Evolutionary conservation across 2,113 vertebrate genomes (phyloP).

Genomic region (Zosterops borbonicus): DNA sequence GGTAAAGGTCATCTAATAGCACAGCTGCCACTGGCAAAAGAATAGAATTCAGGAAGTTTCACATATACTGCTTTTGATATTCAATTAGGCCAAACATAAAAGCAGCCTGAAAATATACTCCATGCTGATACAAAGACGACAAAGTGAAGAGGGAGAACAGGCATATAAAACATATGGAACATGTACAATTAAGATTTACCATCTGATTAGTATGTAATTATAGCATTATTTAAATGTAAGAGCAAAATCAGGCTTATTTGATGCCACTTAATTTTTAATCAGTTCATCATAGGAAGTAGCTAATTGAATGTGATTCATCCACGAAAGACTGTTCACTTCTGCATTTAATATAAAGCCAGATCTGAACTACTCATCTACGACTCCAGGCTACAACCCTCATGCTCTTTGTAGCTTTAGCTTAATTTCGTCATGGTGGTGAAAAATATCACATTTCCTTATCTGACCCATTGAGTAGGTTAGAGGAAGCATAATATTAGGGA

Average conservation of each 20-base stretch:
- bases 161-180: slow-evolving; percentile 44
- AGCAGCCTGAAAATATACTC: slow-evolving; percentile 41
- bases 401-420: slow-evolving; percentile 14
- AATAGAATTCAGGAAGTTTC: slow-evolving; percentile 50
- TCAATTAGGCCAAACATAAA: slow-evolving; percentile 48
- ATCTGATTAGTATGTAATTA: slow-evolving; percentile 67
- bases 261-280: slow-evolving; percentile 62
- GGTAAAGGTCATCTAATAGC: slow-evolving; percentile 55
- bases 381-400: neutral
- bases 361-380: slow-evolving; percentile 17
- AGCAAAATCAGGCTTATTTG: slow-evolving; percentile 39
- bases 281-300: slow-evolving; percentile 50
- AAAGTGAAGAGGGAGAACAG: slow-evolving; percentile 25
- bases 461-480: slow-evolving; percentile 63
- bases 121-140: slow-evolving; percentile 48
- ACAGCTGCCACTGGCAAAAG: slow-evolving; percentile 30
- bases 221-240: slow-evolving; percentile 57
- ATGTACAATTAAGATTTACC: slow-evolving; percentile 27
- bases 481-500: slow-evolving; percentile 79
- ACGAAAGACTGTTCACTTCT: neutral
- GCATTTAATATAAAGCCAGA: neutral
- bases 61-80: slow-evolving; percentile 35
- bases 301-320: slow-evolving; percentile 51
- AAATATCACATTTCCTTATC: slow-evolving; percentile 77
- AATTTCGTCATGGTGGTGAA: slow-evolving; percentile 62